Conservation (phyloP, 1,140 invertebrate genomes). For the Diabrotica virgifera region DNA sequence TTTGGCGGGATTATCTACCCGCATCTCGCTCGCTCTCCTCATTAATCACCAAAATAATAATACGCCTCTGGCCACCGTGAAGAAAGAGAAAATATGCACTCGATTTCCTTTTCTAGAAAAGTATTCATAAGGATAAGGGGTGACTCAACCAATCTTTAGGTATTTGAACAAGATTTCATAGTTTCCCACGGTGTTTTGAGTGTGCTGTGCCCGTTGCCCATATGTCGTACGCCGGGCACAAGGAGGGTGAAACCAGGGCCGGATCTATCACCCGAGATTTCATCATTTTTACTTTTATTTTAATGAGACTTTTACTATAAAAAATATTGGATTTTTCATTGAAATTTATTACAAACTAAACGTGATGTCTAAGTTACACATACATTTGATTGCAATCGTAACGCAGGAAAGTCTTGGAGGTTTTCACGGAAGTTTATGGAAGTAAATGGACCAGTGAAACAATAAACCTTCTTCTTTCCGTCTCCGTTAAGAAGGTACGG, state of each 20-base stretch:
- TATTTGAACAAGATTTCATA: constrained; percentile 25
- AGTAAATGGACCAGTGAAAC: too few species aligned
- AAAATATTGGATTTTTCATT: too few species aligned
- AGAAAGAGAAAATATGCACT: constrained; percentile 26
- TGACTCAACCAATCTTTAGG: constrained; percentile 25
- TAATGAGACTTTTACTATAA: too few species aligned
- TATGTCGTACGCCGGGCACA: constrained; percentile 31
- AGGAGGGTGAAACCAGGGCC: constrained; percentile 22
- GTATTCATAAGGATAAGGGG: constrained; percentile 25
- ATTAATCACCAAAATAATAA: neutral
- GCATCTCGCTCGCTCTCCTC: neutral
- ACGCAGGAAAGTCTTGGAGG: too few species aligned
- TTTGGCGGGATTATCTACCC: neutral
- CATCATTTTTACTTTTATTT: too few species aligned
- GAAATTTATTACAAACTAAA: too few species aligned
- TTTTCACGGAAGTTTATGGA: too few species aligned
- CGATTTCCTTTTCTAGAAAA: constrained; percentile 24
- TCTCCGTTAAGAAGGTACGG: too few species aligned
- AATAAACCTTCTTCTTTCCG: too few species aligned
- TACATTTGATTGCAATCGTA: too few species aligned
- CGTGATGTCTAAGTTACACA: too few species aligned
- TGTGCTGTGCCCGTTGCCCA: constrained; percentile 27
- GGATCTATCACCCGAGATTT: neutral
- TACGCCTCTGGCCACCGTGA: constrained; percentile 16
- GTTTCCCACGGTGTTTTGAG: constrained; percentile 30